Conservation (phyloP, 2,888 invertebrate genomes). For the Amphimallon solstitiale region DNA sequence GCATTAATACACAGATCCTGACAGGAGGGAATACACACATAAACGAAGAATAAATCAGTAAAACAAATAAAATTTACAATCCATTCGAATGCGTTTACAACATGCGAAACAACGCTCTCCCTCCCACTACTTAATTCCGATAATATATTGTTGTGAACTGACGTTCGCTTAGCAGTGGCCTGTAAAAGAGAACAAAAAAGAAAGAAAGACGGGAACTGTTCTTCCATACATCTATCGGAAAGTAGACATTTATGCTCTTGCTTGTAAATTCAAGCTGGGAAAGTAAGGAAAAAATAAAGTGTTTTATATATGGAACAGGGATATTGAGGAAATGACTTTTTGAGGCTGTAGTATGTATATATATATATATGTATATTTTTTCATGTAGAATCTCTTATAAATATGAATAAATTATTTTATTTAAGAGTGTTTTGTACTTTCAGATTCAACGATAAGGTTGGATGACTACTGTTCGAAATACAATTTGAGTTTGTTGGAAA, state of each 20-base stretch:
- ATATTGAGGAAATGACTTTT: not conserved
- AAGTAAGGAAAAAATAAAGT: constrained; percentile 26
- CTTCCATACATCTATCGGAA: constrained; percentile 21
- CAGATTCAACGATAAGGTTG: too few species aligned
- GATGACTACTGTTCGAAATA: too few species aligned
- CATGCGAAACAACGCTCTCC: constrained; percentile 28
- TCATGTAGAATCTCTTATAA: too few species aligned
- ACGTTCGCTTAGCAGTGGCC: constrained; percentile 22
- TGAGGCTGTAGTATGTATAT: too few species aligned
- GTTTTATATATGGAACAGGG: constrained; percentile 4
- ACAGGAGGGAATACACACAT: not conserved
- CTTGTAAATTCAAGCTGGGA: constrained; percentile 20
- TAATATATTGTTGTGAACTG: constrained; percentile 24
- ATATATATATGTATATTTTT: too few species aligned
- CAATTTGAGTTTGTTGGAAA: too few species aligned
- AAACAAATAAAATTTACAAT: constrained; percentile 39
- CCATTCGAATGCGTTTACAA: constrained; percentile 36
- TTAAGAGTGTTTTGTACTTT: too few species aligned
- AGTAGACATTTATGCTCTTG: constrained; percentile 24
- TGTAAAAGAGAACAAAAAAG: not conserved
- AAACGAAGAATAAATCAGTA: constrained; percentile 33
- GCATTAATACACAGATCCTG: constrained; percentile 31
- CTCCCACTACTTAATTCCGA: constrained; percentile 30
- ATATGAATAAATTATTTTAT: too few species aligned
- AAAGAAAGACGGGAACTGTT: constrained; percentile 23